Evolutionary conservation across 2,113 vertebrate species (phyloP), one percentile per base, ranked within the genome.

Genomic region (Actenoides hombroni): DNA sequence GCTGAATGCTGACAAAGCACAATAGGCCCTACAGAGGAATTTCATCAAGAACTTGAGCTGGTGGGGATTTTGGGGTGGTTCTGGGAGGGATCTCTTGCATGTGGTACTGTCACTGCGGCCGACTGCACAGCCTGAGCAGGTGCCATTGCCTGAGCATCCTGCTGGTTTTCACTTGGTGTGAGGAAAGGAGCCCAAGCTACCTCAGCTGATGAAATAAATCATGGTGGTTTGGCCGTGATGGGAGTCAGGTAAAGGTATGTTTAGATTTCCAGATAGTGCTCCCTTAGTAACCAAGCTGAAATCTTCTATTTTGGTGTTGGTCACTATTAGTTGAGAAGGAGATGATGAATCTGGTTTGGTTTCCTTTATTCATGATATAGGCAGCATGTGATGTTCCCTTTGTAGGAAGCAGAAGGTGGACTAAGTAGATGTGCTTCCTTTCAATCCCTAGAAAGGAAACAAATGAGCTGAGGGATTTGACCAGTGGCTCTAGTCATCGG

Each of bases 361-460:
- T 67, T 29, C 29, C 24, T 61, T 73, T 64, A 21, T 48, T 90
- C 23, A 5, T 26, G 11, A 1, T 4, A 1, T 4, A 12, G 39
- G 33, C 48, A 78, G 9, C 6, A 0, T 1, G 7, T 11, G 46
- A 18, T 3, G 18, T 73, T 88, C 40, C 92, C 83, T 88, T 94
- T 71, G 83, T 69, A 70, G 94, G 88, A 79, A 46, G 81, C 6
- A 61, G 7, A 26, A 80, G 73, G 28, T 83, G 88, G 63, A 20
- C 33, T 70, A 29, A 82, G 28, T 1, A 14, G 83, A 7, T 57
- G 37, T 6, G 1, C 84, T 95, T 84, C 42, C 54, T 83, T 84
- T 56, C 46, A 31, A 2, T 48, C 80, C 92, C 93, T 76, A 76
- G 95, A 96, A 97, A 53, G 95, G 93, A 88, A 78, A 49, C 17